phyloP scores from a whole-genome alignment of 1,140 invertebrate genomes.

The Macrotrachela quadricornifera region DNA sequence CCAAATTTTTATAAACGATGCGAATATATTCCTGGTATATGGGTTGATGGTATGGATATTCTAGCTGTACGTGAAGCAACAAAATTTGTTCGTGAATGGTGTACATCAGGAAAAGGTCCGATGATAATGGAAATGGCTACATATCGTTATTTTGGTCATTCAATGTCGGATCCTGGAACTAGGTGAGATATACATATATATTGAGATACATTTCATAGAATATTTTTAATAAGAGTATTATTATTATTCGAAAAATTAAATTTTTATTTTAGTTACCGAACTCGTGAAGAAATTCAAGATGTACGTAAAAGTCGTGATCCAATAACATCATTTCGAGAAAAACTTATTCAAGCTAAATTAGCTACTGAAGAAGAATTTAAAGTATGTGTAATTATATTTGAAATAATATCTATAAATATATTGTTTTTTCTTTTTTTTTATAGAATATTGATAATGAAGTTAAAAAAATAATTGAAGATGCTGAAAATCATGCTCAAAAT shows the following conservation, averaged over 20 bases:
- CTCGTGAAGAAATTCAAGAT: slow-evolving; percentile 69
- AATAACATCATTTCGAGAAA: slow-evolving; percentile 60
- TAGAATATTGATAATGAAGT: slow-evolving; percentile 50
- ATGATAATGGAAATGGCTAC: slow-evolving; percentile 66
- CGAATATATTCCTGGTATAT: slow-evolving; percentile 73
- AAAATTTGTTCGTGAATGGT: slow-evolving; percentile 54
- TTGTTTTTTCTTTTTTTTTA: no score
- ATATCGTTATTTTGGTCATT: slow-evolving; percentile 41
- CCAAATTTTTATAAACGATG: slow-evolving; percentile 76
- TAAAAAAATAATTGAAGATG: slow-evolving; percentile 60
- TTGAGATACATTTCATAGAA: no score
- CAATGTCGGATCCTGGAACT: slow-evolving; percentile 41
- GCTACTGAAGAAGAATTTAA: slow-evolving; percentile 16
- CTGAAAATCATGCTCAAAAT: slow-evolving; percentile 48
- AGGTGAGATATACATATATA: no score
- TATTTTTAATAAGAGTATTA: no score
- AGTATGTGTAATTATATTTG: slow-evolving; percentile 18
- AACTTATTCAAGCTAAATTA: slow-evolving; percentile 44
- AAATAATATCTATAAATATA: no score
- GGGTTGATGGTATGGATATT: slow-evolving; percentile 91
- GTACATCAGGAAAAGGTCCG: slow-evolving; percentile 60
- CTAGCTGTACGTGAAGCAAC: slow-evolving; percentile 69
- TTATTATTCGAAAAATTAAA: no score
- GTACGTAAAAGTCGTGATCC: slow-evolving; percentile 67
- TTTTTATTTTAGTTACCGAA: slow-evolving; percentile 36